Evolutionary conservation across 2,888 invertebrate genomes (phyloP), one percentile per base, ranked within the genome.

Genomic region (Agapostemon virescens): DNA sequence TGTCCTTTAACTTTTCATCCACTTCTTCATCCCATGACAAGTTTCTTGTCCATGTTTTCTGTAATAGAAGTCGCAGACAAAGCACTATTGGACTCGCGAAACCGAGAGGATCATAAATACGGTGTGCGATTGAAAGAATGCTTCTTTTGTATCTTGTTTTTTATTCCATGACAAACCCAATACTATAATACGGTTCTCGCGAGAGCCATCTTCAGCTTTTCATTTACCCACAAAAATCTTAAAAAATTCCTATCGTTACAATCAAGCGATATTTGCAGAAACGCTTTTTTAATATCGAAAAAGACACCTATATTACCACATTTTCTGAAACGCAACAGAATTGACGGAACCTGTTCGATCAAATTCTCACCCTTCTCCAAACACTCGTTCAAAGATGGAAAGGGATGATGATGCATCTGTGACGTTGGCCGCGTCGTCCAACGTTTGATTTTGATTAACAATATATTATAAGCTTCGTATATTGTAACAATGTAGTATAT

Each of bases 171-270:
- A 0, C 3, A 78, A 30, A 0, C 77, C 63, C 0, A 71, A 36
- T 2, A 81, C 78, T n/a, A n/a, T n/a, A 33, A 26, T 55, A 15
- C n/a, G n/a, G n/a, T n/a, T n/a, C 23, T 63, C 71, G n/a, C n/a
- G n/a, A n/a, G n/a, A n/a, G n/a, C 81, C 78, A 81, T 0, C 70
- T 49, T 15, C 72, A 11, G 55, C 17, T 2, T 6, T 23, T 83
- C 55, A n/a, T 77, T 67, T 69, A 78, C 77, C 88, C 89, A 89
- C 3, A 89, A 49, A 75, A 90, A 89, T 26, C 85, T 61, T 23
- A 88, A 72, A 33, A 73, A 84, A 36, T 87, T 78, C 2, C 52
- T 52, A 11, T 52, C 23, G 11, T 52, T 23, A 23, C 23, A 2
- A 1, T 23, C 11, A 52, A 52, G 52, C 55, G 4, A 5, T n/a